Evolutionary conservation across 2,888 invertebrate species (phyloP), one percentile per base, ranked within the genome.

Genomic region (Glaucopsyche alexis): DNA sequence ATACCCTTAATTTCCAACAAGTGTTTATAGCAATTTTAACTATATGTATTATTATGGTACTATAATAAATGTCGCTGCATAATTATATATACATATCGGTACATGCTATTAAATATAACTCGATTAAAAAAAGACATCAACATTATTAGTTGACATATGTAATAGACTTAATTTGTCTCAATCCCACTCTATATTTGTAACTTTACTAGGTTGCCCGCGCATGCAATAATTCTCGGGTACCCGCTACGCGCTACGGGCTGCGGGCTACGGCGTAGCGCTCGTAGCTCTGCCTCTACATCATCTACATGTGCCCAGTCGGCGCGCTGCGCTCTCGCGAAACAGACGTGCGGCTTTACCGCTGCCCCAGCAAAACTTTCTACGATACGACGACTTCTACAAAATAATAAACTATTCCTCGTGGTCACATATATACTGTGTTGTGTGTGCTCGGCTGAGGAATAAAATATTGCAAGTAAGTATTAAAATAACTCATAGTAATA

Each of bases 231-330:
- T 45, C 13, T 14, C n/a, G 49, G 19, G 49, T 49, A 49, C 69
- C 49, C 45, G 69, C 49, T 47, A 49, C 29, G 69, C 11, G 67
- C 19, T 45, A 67, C 47, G 67, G 19, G 67, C 65, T 19, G 8
- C 42, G 42, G 47, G 13, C 64, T 65, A 69, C 69, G 69, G 47
- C 69, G 69, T 69, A 69, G 45, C 69, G 19, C 47, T 69, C 69
- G 69, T 49, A 69, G 69, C 49, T 2, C 49, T 29, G 13, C 13
- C 29, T 19, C 69, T 42, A 45, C 40, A 14, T 7, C 19, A 1
- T 19, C 13, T n/a, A n/a, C n/a, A n/a, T n/a, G n/a, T n/a, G n/a
- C 14, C 29, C 69, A 69, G 69, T 69, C 29, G 49, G 47, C 29
- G 69, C 69, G 29, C 19, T 13, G 69, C 69, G 69, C 69, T 69